phyloP scores from a whole-genome alignment of 2,797 vertebrate species.

The Anomalospiza imberbis region DNA sequence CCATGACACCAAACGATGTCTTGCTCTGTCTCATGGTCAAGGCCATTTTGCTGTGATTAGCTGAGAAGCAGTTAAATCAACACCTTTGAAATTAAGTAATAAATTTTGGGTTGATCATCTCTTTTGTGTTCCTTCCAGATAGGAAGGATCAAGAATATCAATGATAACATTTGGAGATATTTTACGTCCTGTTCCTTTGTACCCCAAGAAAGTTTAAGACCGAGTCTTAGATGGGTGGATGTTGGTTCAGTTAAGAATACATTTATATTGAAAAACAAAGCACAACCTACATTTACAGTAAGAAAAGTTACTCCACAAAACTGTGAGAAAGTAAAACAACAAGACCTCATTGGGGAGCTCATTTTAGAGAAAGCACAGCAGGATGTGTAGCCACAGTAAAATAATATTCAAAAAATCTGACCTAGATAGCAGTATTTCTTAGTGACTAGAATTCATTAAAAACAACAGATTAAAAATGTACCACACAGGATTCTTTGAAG shows the following conservation, averaged over 20 bases:
- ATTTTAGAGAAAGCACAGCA: constrained; percentile 29
- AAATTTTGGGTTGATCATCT: background rate
- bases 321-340: background rate
- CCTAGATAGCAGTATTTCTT: constrained; percentile 50
- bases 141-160: background rate
- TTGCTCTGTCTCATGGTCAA: background rate
- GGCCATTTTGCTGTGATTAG: background rate
- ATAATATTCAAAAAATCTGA: constrained; percentile 42
- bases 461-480: constrained; percentile 31
- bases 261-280: background rate
- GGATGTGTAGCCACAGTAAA: background rate
- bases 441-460: constrained; percentile 48
- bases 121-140: background rate
- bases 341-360: constrained; percentile 16
- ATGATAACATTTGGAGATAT: background rate
- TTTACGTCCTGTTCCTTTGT: background rate
- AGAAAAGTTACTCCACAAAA: background rate
- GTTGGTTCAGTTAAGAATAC: background rate
- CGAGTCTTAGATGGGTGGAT: background rate
- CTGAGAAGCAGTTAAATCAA: background rate
- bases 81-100: background rate
- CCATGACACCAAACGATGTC: background rate
- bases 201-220: background rate
- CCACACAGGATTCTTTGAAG: constrained; percentile 35
- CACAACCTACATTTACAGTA: background rate